These are phyloP conservation scores for Melanostoma scalare DNA, from an alignment of 2,888 invertebrate genomes.

Conservation along the genomic window DNA sequence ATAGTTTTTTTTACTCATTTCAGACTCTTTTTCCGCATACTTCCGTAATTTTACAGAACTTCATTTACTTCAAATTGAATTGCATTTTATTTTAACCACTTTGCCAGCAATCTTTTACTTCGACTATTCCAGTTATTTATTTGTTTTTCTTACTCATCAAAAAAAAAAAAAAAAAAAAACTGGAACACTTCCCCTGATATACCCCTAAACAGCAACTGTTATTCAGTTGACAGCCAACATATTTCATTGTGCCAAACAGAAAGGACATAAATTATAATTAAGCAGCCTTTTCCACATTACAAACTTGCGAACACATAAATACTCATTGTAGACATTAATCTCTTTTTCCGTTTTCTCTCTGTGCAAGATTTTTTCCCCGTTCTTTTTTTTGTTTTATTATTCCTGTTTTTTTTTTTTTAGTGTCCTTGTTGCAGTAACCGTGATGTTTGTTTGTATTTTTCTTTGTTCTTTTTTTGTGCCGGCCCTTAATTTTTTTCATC, in stretches of 20 bases:
- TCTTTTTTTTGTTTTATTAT: slow-evolving; percentile 7
- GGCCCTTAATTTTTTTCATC: neutral
- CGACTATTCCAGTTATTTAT: slow-evolving; percentile 22
- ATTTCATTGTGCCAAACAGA: slow-evolving; percentile 73
- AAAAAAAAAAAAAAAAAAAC: slow-evolving; percentile 25
- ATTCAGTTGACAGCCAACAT: slow-evolving; percentile 65
- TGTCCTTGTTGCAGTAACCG: slow-evolving; percentile 46
- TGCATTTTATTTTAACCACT: slow-evolving; percentile 43
- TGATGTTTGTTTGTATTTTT: slow-evolving; percentile 7
- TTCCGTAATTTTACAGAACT: too few species aligned
- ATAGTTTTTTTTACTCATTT: too few species aligned
- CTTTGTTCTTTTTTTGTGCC: slow-evolving; percentile 6
- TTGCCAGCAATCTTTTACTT: slow-evolving; percentile 35
- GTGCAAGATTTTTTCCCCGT: slow-evolving; percentile 15
- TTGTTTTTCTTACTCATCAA: slow-evolving; percentile 2
- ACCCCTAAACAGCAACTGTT: slow-evolving; percentile 26
- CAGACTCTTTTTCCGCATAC: too few species aligned
- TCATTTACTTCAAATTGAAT: slow-evolving; percentile 18
- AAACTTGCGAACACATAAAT: slow-evolving; percentile 70
- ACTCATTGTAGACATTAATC: slow-evolving; percentile 71
- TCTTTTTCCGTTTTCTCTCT: slow-evolving; percentile 36
- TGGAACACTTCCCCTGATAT: slow-evolving; percentile 38
- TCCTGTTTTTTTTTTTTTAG: neutral
- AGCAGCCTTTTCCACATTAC: slow-evolving; percentile 70
- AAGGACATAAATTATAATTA: slow-evolving; percentile 74